Evolutionary conservation across 2,113 vertebrate genomes (phyloP).

Genomic region (Steatornis caripensis): DNA sequence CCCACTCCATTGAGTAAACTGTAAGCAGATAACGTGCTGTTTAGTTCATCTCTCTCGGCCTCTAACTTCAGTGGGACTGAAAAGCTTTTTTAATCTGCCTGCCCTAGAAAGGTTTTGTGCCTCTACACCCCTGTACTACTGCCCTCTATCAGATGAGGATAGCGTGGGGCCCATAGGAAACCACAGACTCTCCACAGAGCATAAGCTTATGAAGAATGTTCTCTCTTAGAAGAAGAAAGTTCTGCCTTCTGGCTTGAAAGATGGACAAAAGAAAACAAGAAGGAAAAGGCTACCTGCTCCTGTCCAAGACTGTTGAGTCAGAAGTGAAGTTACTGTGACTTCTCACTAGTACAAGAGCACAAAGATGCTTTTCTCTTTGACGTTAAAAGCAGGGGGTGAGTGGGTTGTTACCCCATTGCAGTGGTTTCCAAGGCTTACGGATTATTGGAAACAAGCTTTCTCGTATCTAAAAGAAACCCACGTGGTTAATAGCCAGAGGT

Average conservation of each 20-base stretch:
- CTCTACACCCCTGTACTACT: not conserved
- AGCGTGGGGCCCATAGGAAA: not conserved
- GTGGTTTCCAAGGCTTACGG: not conserved
- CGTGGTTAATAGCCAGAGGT: not conserved
- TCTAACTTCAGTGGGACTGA: not conserved
- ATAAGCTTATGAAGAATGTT: not conserved
- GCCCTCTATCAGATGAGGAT: not conserved
- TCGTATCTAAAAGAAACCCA: not conserved
- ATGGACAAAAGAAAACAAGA: not conserved
- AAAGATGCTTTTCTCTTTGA: not conserved
- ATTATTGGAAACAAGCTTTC: not conserved
- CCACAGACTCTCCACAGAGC: not conserved
- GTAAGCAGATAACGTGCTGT: not conserved
- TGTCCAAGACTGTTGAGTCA: not conserved
- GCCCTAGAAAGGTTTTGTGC: not conserved
- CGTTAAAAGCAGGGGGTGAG: not conserved
- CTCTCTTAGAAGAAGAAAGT: not conserved
- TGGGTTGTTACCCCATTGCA: not conserved
- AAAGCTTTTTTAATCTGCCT: constrained; percentile 15
- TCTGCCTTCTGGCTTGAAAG: not conserved
- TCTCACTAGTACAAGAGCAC: not conserved
- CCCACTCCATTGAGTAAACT: not conserved
- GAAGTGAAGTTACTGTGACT: not conserved
- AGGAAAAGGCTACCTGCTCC: not conserved
- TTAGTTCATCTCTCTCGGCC: not conserved